Evolutionary conservation across 2,797 vertebrate genomes (phyloP).

Genomic region (Brotula barbata): DNA sequence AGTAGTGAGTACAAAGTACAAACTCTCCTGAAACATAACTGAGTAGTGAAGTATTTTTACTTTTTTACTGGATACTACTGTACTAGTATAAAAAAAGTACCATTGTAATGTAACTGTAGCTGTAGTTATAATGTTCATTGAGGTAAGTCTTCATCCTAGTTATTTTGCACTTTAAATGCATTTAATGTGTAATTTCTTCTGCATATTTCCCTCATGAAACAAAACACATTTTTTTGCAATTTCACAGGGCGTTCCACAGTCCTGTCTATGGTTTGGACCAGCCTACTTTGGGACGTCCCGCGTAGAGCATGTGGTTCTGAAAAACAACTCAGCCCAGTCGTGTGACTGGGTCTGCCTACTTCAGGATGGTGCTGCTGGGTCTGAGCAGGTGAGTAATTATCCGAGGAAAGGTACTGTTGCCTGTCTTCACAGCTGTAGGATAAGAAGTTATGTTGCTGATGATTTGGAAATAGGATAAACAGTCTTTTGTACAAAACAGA

Average conservation of each 20-base stretch:
- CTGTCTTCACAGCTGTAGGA: background rate
- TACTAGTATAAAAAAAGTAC: too few relatives aligned
- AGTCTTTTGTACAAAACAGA: background rate
- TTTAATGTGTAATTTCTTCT: background rate
- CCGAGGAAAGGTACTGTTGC: background rate
- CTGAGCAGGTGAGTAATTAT: conserved; percentile 56
- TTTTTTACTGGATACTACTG: too few relatives aligned
- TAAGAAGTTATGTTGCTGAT: background rate
- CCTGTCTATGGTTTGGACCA: conserved; percentile 62
- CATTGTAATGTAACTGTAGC: too few relatives aligned
- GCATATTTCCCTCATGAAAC: background rate
- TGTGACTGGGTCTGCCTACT: conserved; percentile 68
- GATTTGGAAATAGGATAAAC: background rate
- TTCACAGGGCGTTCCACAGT: conserved; percentile 54
- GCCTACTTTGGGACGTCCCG: conserved; percentile 61
- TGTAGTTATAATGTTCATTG: too few relatives aligned
- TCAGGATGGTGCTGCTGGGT: conserved; percentile 45
- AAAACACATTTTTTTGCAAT: background rate
- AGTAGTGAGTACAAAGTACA: too few relatives aligned
- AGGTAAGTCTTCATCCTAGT: background rate
- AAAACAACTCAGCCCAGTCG: conserved; percentile 50
- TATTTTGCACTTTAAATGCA: background rate
- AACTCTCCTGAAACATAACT: too few relatives aligned
- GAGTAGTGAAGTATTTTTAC: too few relatives aligned
- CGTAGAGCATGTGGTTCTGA: conserved; percentile 56